These are phyloP conservation scores for Microctonus brassicae DNA, from an alignment of 2,888 invertebrate genomes.

Conservation along the genomic window DNA sequence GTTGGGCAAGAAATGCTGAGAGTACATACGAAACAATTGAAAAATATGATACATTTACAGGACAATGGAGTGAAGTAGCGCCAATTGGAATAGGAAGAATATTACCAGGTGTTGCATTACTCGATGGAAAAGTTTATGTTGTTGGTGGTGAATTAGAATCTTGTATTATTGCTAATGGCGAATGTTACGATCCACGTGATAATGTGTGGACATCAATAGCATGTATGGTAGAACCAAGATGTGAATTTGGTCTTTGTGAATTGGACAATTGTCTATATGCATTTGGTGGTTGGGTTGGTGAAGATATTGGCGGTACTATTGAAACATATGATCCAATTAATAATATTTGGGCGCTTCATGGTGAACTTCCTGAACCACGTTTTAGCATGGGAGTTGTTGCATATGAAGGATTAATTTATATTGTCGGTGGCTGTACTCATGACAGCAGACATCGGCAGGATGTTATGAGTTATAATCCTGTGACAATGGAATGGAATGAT, in stretches of 20 bases:
- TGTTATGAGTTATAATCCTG: slow-evolving; percentile 84
- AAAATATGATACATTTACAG: slow-evolving; percentile 83
- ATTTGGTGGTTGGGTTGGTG: slow-evolving; percentile 94
- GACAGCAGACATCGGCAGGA: slow-evolving; percentile 85
- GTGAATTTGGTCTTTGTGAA: slow-evolving; percentile 90
- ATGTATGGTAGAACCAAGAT: slow-evolving; percentile 84
- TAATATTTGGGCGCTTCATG: slow-evolving; percentile 83
- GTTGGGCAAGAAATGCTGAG: slow-evolving; percentile 83
- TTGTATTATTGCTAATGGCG: slow-evolving; percentile 89
- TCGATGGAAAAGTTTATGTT: slow-evolving; percentile 89
- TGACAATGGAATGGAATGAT: slow-evolving; percentile 83
- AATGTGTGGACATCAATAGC: slow-evolving; percentile 71
- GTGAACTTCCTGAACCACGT: slow-evolving; percentile 85
- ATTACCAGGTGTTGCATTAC: slow-evolving; percentile 86
- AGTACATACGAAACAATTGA: slow-evolving; percentile 87
- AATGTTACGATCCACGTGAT: slow-evolving; percentile 83
- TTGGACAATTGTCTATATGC: slow-evolving; percentile 87
- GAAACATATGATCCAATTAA: slow-evolving; percentile 87
- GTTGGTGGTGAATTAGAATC: slow-evolving; percentile 93
- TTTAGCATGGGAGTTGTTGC: slow-evolving; percentile 94
- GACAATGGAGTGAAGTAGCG: slow-evolving; percentile 85
- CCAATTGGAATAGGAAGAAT: slow-evolving; percentile 89
- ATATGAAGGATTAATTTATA: slow-evolving; percentile 86
- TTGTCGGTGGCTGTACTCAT: slow-evolving; percentile 91
- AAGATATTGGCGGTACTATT: slow-evolving; percentile 89